These are phyloP conservation scores for Nephrotoma flavescens DNA, from an alignment of 2,888 invertebrate genomes.

Conservation along the genomic window DNA sequence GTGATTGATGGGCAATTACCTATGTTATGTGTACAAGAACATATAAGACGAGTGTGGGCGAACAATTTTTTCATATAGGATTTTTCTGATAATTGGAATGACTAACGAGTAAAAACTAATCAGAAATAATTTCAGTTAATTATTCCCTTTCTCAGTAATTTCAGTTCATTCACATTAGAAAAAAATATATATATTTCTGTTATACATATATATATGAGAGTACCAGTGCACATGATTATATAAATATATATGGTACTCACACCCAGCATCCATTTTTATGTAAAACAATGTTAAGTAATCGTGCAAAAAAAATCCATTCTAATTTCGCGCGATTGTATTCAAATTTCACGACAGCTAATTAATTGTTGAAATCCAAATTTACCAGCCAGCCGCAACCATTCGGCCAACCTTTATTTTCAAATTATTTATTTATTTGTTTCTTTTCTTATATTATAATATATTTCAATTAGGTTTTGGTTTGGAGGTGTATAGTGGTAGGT, in stretches of 20 bases:
- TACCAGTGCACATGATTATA: not conserved
- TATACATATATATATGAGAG: too few species aligned
- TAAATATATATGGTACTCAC: not conserved
- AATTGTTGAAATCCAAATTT: not conserved
- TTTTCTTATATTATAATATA: not conserved
- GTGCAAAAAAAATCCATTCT: not conserved
- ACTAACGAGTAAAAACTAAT: not conserved
- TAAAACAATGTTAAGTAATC: not conserved
- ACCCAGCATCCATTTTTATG: not conserved
- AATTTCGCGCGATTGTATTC: not conserved
- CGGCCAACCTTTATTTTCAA: not conserved
- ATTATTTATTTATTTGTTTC: not conserved
- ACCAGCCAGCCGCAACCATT: not conserved
- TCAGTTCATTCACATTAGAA: not conserved
- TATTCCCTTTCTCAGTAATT: not conserved
- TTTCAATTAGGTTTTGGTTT: not conserved
- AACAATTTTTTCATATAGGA: not conserved
- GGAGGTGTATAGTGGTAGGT: not conserved
- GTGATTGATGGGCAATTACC: not conserved
- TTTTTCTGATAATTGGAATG: not conserved
- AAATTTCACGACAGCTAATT: not conserved
- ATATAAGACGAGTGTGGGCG: not conserved
- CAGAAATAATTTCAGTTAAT: not conserved
- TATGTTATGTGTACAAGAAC: not conserved
- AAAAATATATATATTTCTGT: not conserved